A percentile compares a stretch with the other conserved stretches of the same genome.
Conservation (phyloP, 2,888 invertebrate genomes). For the Druceiella hillmani region DNA sequence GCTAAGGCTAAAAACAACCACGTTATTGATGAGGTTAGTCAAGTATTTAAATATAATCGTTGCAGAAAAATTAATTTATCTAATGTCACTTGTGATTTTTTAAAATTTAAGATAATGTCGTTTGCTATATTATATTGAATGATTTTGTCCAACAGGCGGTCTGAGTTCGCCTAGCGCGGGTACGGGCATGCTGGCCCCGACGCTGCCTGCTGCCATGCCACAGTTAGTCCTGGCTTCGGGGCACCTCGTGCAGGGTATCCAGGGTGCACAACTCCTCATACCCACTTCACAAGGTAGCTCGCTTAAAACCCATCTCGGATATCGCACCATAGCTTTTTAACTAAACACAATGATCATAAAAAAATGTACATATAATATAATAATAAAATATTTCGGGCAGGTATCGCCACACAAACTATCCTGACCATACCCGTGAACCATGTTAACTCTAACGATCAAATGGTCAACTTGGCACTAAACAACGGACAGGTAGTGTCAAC, state of each 20-base stretch:
- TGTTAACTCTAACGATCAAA: conserved; percentile 69
- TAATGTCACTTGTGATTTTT: no score
- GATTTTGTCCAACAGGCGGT: conserved; percentile 29
- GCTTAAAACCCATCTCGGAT: conserved; percentile 53
- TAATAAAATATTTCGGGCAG: conserved; percentile 42
- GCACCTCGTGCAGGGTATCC: conserved; percentile 87
- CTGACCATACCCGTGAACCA: conserved; percentile 92
- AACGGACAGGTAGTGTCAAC: conserved; percentile 85
- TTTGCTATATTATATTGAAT: no score
- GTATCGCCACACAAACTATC: conserved; percentile 92
- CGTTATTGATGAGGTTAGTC: no score
- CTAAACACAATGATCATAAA: conserved; percentile 54
- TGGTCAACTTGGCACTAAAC: conserved; percentile 76
- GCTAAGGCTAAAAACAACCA: no score
- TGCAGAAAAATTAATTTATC: no score
- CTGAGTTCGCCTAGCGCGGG: conserved; percentile 47
- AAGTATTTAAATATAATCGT: no score
- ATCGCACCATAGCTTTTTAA: conserved; percentile 80
- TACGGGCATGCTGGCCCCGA: conserved; percentile 55
- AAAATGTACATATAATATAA: conserved; percentile 1
- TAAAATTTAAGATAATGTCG: no score
- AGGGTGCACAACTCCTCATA: conserved; percentile 90
- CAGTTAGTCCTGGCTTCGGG: conserved; percentile 89
- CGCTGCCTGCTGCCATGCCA: conserved; percentile 73
- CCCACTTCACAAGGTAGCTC: conserved; percentile 86